phyloP scores from a whole-genome alignment of 2,888 invertebrate genomes.

The Nasonovia ribisnigri region DNA sequence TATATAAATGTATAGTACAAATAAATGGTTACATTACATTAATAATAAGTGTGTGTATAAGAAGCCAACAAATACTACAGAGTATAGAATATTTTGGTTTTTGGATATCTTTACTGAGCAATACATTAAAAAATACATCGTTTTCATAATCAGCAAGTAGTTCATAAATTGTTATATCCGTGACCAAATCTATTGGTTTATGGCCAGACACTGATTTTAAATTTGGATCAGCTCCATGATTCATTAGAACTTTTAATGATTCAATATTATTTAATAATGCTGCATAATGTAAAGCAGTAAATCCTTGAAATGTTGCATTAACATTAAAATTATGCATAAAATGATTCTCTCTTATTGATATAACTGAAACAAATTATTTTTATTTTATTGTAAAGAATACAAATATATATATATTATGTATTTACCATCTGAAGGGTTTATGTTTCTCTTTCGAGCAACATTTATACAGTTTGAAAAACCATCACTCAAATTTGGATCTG shows the following conservation, averaged over 20 bases:
- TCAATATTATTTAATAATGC: conserved; percentile 80
- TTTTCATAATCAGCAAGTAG: conserved; percentile 71
- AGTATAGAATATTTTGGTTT: background rate
- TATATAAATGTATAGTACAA: background rate
- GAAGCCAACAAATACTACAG: background rate
- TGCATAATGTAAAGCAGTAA: conserved; percentile 91
- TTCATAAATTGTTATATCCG: conserved; percentile 76
- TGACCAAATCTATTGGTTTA: conserved; percentile 80
- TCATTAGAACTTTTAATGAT: conserved; percentile 77
- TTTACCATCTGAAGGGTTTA: conserved; percentile 15
- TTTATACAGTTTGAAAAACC: conserved; percentile 80
- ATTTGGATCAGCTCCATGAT: conserved; percentile 81
- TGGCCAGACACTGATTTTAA: conserved; percentile 84
- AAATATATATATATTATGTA: background rate
- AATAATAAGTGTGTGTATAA: background rate
- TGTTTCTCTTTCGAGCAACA: conserved; percentile 76
- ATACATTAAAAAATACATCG: conserved; percentile 15
- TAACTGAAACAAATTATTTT: conserved; percentile 70
- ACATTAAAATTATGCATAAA: conserved; percentile 80
- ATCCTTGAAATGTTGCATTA: conserved; percentile 79
- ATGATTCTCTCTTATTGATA: conserved; percentile 83
- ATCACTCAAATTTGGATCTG: conserved; percentile 81
- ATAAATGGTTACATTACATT: background rate
- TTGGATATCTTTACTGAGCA: background rate
- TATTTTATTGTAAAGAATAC: background rate